phyloP scores from a whole-genome alignment of 2,888 invertebrate species.

The Idaea biselata region DNA sequence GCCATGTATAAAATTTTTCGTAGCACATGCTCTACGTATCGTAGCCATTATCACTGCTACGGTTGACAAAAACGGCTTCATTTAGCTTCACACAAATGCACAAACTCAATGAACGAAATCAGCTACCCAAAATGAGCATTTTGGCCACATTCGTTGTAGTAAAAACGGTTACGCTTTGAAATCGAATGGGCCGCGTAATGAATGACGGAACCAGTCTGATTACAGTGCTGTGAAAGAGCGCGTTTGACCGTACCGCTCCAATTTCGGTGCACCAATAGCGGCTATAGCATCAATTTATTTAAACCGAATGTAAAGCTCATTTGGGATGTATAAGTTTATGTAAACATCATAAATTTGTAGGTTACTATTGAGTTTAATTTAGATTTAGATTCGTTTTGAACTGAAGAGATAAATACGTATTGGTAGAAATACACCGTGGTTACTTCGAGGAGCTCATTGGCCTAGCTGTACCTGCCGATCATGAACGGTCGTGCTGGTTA shows the following conservation, averaged over 20 bases:
- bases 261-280: conserved; percentile 30
- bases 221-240: conserved; percentile 34
- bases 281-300: conserved; percentile 27
- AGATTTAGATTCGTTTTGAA: neutral
- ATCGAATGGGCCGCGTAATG: conserved; percentile 31
- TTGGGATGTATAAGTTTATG: conserved; percentile 20
- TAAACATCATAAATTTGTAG: neutral
- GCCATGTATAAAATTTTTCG: too few species aligned
- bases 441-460: too few species aligned
- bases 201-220: conserved; percentile 39
- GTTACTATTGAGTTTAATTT: neutral
- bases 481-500: too few species aligned
- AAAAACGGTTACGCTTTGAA: conserved; percentile 19
- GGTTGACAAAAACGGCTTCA: neutral
- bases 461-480: too few species aligned
- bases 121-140: conserved; percentile 4
- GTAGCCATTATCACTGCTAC: neutral
- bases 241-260: conserved; percentile 39
- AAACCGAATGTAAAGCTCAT: conserved; percentile 19
- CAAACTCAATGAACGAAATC: neutral
- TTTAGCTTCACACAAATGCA: neutral
- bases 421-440: too few species aligned
- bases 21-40: neutral
- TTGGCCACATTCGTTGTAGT: conserved; percentile 5
- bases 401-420: too few species aligned